phyloP scores from a whole-genome alignment of 2,113 vertebrate species.

The Noturus placidus region DNA sequence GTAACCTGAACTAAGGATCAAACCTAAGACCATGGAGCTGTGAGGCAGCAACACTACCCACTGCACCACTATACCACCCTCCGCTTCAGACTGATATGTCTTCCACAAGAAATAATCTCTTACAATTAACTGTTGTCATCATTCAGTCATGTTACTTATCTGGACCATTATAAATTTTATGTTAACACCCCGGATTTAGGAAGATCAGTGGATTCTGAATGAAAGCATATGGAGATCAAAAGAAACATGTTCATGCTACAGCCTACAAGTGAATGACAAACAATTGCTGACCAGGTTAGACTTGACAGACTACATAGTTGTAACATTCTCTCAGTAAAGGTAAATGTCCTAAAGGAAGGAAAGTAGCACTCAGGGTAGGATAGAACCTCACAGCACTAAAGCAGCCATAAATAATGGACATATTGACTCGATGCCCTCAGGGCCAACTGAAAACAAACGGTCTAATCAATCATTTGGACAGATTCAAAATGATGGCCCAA shows the following conservation, averaged over 20 bases:
- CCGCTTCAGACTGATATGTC: neutral
- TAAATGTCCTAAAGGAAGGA: slow-evolving; percentile 48
- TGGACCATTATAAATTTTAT: neutral
- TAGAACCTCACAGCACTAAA: slow-evolving; percentile 42
- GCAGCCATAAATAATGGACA: slow-evolving; percentile 56
- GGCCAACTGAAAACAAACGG: slow-evolving; percentile 53
- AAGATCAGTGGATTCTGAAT: neutral
- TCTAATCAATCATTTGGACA: slow-evolving; percentile 50
- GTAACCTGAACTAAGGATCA: neutral
- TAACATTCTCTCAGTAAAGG: slow-evolving; percentile 48
- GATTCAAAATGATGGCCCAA: slow-evolving; percentile 41
- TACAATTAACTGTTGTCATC: neutral
- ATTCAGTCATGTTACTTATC: neutral
- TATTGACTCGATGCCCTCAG: slow-evolving; percentile 46
- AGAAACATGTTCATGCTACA: neutral
- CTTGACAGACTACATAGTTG: slow-evolving; percentile 33
- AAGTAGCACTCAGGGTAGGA: slow-evolving; percentile 31
- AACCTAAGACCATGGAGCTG: neutral
- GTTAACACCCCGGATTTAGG: neutral
- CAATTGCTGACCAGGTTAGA: slow-evolving; percentile 30
- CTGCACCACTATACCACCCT: neutral
- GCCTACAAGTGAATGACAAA: slow-evolving; percentile 19
- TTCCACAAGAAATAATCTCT: neutral
- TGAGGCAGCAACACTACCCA: neutral
- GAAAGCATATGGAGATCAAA: neutral